phyloP scores from a whole-genome alignment of 2,888 invertebrate species.

The Hermodice carunculata region DNA sequence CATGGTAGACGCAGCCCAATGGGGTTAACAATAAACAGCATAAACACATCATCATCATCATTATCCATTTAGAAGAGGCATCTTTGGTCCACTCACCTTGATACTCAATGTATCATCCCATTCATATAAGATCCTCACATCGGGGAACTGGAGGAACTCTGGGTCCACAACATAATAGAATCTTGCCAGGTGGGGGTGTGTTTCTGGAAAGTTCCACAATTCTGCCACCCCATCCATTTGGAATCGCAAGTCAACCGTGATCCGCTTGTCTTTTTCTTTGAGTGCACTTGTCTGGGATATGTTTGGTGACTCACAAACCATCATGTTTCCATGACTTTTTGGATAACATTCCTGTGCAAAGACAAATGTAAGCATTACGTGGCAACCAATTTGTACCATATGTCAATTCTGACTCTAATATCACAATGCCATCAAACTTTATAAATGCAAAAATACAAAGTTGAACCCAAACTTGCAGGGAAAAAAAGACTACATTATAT shows the following conservation, averaged over 20 bases:
- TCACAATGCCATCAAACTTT: not conserved
- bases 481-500: not conserved
- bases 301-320: conserved; percentile 59
- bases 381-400: too few relatives aligned
- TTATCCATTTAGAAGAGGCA: too few relatives aligned
- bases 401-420: too few relatives aligned
- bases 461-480: not conserved
- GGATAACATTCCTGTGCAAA: conserved; percentile 40
- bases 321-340: conserved; percentile 38
- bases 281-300: conserved; percentile 31
- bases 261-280: conserved; percentile 36
- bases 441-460: not conserved
- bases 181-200: conserved; percentile 38
- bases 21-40: too few relatives aligned
- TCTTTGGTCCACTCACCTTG: too few relatives aligned
- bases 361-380: too few relatives aligned
- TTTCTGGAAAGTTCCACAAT: conserved; percentile 40
- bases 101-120: too few relatives aligned
- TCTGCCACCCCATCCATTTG: conserved; percentile 64
- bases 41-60: too few relatives aligned
- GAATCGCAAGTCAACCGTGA: conserved; percentile 52
- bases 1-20: too few relatives aligned
- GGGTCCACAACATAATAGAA: conserved; percentile 66
- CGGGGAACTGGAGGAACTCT: conserved; percentile 42
- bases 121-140: too few relatives aligned